A percentile compares a stretch with the other conserved stretches of the same genome.
Evolutionary conservation across 2,797 vertebrate species (phyloP).

Genomic region (Poeciliopsis turneri): DNA sequence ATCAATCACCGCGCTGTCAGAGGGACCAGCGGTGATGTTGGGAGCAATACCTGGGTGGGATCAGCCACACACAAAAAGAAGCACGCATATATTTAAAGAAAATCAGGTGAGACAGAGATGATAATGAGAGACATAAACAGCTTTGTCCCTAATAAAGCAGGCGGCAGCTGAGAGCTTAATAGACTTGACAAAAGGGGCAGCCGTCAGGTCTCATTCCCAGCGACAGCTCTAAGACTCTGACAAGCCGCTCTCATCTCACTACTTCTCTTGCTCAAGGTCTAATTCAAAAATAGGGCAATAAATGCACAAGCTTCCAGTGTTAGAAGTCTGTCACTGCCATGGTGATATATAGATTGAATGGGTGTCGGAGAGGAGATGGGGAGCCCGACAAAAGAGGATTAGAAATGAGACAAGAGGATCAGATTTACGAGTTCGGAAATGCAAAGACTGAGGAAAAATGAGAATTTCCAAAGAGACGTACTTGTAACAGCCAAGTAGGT

Average conservation of each 20-base stretch:
- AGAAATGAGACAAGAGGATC: conserved; percentile 50
- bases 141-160: conserved; percentile 67
- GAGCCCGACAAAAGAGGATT: conserved; percentile 60
- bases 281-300: conserved; percentile 74
- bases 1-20: conserved; percentile 96
- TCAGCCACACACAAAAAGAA: conserved; percentile 32
- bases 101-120: conserved; percentile 62
- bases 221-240: conserved; percentile 55
- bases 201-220: conserved; percentile 67
- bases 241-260: conserved; percentile 47
- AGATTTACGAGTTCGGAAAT: conserved; percentile 43
- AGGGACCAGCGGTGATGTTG: conserved; percentile 94
- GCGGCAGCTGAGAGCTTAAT: conserved; percentile 60
- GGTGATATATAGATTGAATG: conserved; percentile 65
- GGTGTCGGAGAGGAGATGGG: conserved; percentile 46
- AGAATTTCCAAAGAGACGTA: conserved; percentile 73
- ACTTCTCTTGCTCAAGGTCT: conserved; percentile 45
- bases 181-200: conserved; percentile 67
- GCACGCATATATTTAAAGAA: conserved; percentile 37
- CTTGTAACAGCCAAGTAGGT: conserved; percentile 98
- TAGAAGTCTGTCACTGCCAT: conserved; percentile 67
- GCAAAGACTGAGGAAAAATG: conserved; percentile 27
- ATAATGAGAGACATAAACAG: conserved; percentile 73
- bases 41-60: conserved; percentile 89
- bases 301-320: conserved; percentile 68